Evolutionary conservation across 2,888 invertebrate genomes (phyloP).

Genomic region (Heliconius hortense): DNA sequence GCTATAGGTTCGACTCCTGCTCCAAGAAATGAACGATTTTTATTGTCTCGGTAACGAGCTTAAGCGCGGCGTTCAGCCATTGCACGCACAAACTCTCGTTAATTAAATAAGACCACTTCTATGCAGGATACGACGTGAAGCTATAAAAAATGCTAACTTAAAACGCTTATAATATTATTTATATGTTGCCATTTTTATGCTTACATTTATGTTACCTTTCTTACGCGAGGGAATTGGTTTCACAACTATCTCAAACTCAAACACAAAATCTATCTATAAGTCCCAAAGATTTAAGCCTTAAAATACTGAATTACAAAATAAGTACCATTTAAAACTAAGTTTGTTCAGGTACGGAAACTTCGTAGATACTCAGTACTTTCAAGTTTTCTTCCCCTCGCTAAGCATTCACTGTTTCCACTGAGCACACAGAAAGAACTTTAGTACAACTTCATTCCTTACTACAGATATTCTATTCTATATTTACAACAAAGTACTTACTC

Average conservation of each 20-base stretch:
- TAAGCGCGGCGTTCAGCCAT: background rate
- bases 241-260: background rate
- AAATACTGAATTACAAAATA: slow-evolving; percentile 32
- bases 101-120: background rate
- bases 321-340: slow-evolving; percentile 36
- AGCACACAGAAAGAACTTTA: slow-evolving; percentile 35
- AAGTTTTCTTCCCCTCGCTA: slow-evolving; percentile 26
- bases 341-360: slow-evolving; percentile 39
- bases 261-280: background rate
- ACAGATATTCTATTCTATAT: slow-evolving; percentile 19
- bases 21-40: background rate
- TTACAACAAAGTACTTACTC: slow-evolving; percentile 17
- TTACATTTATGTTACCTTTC: background rate
- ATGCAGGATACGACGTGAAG: background rate
- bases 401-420: slow-evolving; percentile 38
- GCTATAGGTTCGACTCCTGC: background rate
- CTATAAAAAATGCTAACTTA: background rate
- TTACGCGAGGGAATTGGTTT: background rate
- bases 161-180: too few species aligned
- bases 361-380: slow-evolving; percentile 31
- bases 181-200: too few species aligned
- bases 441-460: slow-evolving; percentile 24
- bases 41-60: background rate
- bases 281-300: slow-evolving; percentile 4
- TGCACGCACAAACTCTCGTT: too few species aligned